phyloP scores from a whole-genome alignment of 2,888 invertebrate genomes.

The Agonopterix subpropinquella region DNA sequence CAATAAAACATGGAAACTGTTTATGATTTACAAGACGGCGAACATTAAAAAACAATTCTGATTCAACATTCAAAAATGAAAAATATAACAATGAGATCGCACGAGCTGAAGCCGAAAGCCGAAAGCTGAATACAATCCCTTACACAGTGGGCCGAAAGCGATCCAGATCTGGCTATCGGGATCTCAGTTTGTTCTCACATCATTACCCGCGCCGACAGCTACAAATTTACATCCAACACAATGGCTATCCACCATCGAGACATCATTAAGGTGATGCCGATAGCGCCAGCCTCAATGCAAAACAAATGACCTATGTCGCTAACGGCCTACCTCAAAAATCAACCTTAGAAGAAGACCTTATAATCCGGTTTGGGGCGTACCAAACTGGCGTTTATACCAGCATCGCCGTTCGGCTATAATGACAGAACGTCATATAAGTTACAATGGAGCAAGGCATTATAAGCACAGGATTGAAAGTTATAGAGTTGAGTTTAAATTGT shows the following conservation, averaged over 20 bases:
- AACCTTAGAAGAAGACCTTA: slow-evolving; percentile 29
- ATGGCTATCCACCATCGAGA: slow-evolving; percentile 76
- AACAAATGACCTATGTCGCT: slow-evolving; percentile 38
- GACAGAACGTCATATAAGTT: slow-evolving; percentile 68
- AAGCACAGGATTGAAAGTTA: slow-evolving; percentile 35
- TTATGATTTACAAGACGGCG: slow-evolving; percentile 50
- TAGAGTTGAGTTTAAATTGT: slow-evolving; percentile 46
- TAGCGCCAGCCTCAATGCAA: slow-evolving; percentile 59
- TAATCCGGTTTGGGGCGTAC: slow-evolving; percentile 20
- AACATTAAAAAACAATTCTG: slow-evolving; percentile 42
- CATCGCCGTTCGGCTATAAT: slow-evolving; percentile 26
- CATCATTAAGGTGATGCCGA: slow-evolving; percentile 77
- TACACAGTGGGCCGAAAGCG: slow-evolving; percentile 60
- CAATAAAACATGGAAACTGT: slow-evolving; percentile 10
- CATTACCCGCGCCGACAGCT: slow-evolving; percentile 76
- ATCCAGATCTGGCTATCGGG: slow-evolving; percentile 71
- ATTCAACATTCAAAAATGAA: slow-evolving; percentile 41
- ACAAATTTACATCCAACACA: slow-evolving; percentile 76
- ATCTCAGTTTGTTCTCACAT: slow-evolving; percentile 76
- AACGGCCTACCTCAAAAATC: slow-evolving; percentile 22
- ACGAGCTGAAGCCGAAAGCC: slow-evolving; percentile 37
- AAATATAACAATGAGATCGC: slow-evolving; percentile 37
- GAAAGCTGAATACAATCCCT: slow-evolving; percentile 58
- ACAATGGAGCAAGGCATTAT: slow-evolving; percentile 43
- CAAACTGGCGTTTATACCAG: slow-evolving; percentile 39